Evolutionary conservation across 2,113 vertebrate genomes (phyloP), one percentile per base, ranked within the genome.

Genomic region (Chelonoidis abingdonii): DNA sequence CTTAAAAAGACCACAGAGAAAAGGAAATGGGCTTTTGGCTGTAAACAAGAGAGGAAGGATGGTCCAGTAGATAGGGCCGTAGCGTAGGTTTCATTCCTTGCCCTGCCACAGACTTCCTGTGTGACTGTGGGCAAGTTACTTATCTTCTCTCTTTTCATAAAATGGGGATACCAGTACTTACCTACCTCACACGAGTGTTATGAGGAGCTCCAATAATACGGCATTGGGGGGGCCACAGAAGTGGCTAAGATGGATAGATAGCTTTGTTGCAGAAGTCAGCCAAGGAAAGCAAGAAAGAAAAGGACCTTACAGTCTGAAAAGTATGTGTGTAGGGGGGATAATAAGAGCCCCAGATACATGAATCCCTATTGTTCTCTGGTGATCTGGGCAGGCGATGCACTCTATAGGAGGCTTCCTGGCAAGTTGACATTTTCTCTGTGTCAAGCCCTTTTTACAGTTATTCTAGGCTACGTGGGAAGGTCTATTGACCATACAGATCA

Each of bases 21-120:
- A 35, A 44, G 0, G 0, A 41, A 25, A 21, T 50, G 78, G 27
- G 13, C 49, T 87, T 44, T 44, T 12, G 41, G 49, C 83, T n/a
- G 0, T 5, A 79, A 87, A n/a, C 47, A 52, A 93, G 50, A 11
- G 31, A 50, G 57, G 6, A 9, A 65, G 35, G 2, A 11, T 59
- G 41, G 31, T 6, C 75, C 78, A 12, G 19, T 78, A 59, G 8
- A 25, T 16, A 0, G n/a, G 50, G 80, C 25, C 2, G 38, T 87
- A 44, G 69, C 41, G 19, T 0, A 0, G 78, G 41, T 56, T 50
- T 38, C 5, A 27, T 24, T 44, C 75, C 41, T 27, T 76, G 38
- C 24, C 47, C 75, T 16, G 38, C 62, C 1, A 2, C 0, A 1
- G 38, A 38, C 38, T 87, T 41, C 50, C 89, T 81, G 31, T 80